These are phyloP conservation scores for Tachystola acroxantha DNA, from an alignment of 2,888 invertebrate genomes.

Conservation along the genomic window DNA sequence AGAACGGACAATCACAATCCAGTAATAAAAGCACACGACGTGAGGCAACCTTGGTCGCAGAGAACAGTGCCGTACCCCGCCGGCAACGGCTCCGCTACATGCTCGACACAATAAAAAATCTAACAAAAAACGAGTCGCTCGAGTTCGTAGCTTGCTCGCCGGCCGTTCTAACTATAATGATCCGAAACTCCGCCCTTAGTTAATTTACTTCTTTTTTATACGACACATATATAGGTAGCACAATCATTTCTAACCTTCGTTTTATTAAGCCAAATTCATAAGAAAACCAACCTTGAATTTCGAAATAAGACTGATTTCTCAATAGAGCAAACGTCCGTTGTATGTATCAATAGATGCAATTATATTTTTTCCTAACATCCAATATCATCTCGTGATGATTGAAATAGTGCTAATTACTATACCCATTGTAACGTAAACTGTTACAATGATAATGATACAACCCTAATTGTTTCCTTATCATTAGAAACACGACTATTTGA, in stretches of 20 bases:
- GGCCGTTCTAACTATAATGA: slow-evolving; percentile 61
- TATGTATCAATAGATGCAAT: slow-evolving; percentile 2
- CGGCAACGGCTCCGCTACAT: slow-evolving; percentile 43
- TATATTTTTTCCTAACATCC: slow-evolving; percentile 20
- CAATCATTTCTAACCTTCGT: slow-evolving; percentile 29
- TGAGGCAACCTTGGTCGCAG: slow-evolving; percentile 60
- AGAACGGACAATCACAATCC: slow-evolving; percentile 48
- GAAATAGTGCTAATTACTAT: slow-evolving; percentile 44
- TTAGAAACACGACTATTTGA: slow-evolving; percentile 11
- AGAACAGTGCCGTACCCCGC: slow-evolving; percentile 51
- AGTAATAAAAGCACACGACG: slow-evolving; percentile 42
- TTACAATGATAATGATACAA: slow-evolving; percentile 48
- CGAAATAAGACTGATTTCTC: slow-evolving; percentile 6
- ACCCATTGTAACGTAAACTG: slow-evolving; percentile 46
- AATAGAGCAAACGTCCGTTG: slow-evolving; percentile 11
- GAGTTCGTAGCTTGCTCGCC: slow-evolving; percentile 47
- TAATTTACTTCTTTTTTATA: slow-evolving; percentile 46
- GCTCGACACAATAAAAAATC: slow-evolving; percentile 49
- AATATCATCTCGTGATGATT: slow-evolving; percentile 41
- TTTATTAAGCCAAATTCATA: slow-evolving; percentile 7
- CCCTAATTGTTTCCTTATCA: slow-evolving; percentile 52
- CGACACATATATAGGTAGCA: slow-evolving; percentile 19
- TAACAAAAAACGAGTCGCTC: slow-evolving; percentile 51
- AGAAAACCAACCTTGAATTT: background rate
- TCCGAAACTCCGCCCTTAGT: slow-evolving; percentile 61